Conservation (phyloP, 2,888 invertebrate species). For the Melitaea athalia region DNA sequence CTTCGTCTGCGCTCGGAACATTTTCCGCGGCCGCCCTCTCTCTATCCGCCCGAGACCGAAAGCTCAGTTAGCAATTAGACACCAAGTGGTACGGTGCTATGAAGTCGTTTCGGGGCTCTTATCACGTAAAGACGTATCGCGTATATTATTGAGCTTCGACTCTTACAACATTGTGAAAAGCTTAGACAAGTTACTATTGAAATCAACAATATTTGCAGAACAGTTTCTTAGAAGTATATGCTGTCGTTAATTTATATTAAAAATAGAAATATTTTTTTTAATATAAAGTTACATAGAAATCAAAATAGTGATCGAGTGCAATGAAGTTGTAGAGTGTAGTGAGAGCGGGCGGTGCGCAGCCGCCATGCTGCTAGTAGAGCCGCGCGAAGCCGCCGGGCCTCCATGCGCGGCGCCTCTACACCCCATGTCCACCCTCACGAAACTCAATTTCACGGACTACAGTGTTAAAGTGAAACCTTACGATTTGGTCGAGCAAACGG, state of each 20-base stretch:
- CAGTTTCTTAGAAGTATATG: neutral
- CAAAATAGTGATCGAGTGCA: slow-evolving; percentile 44
- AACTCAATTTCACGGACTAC: slow-evolving; percentile 76
- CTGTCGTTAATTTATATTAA: neutral
- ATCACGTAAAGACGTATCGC: slow-evolving; percentile 23
- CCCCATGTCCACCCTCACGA: slow-evolving; percentile 75
- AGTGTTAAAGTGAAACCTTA: slow-evolving; percentile 76
- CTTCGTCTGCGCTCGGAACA: slow-evolving; percentile 52
- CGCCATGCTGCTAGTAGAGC: slow-evolving; percentile 90
- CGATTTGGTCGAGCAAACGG: slow-evolving; percentile 59
- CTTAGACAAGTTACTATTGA: neutral
- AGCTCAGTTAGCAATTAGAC: slow-evolving; percentile 76
- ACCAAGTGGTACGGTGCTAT: slow-evolving; percentile 63
- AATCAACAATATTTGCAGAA: neutral
- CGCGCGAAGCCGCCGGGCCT: slow-evolving; percentile 87
- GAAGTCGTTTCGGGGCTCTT: slow-evolving; percentile 27
- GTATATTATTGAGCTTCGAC: neutral
- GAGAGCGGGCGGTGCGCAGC: slow-evolving; percentile 68
- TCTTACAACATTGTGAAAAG: neutral
- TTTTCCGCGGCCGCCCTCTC: slow-evolving; percentile 76
- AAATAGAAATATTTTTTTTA: neutral
- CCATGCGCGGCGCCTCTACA: slow-evolving; percentile 73
- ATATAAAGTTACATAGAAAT: neutral
- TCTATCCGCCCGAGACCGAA: slow-evolving; percentile 69
- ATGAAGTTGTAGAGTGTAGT: slow-evolving; percentile 64